Base-by-base conservation (phyloP, 2,113 vertebrate genomes). In the Megaceryle maxima region DNA sequence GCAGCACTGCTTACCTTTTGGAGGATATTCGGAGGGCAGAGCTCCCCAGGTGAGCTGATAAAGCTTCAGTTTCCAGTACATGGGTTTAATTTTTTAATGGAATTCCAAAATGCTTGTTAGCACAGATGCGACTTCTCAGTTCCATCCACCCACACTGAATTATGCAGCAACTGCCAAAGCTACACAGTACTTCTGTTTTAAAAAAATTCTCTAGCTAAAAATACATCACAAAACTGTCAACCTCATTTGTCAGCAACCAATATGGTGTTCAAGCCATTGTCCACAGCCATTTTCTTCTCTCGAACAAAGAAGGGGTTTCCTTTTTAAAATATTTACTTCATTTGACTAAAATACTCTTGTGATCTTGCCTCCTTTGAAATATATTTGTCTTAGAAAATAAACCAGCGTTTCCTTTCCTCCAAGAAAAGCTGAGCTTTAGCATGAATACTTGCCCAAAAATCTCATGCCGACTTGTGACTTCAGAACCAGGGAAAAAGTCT, bases 61-160 rank as follows among this genome's bases (percentile, higher is more conserved):
- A 2, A 95, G 60, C 90, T 87, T 95, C 92, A 92, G 79, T 91
- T 97, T 92, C 94, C 93, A 96, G 86, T 93, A 96, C 87, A 95
- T 79, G 95, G 84, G 94, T 96, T 91, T 66, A 95, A 82, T 26
- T 70, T 96, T 94, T 93, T 95, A 95, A 77, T 41, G 84, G 73
- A 84, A 94, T 94, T 72, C 88, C 92, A 82, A 91, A 82, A 94
- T 2, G 84, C 78, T 84, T 78, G 91, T 87, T 39, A 86, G 94
- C 92, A 82, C 83, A 94, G 81, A 92, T 68, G 86, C 2, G 16
- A 79, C 51, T 89, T 81, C 72, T 90, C 83, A 90, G 75, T 87
- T 95, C 74, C 88, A 96, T 93, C 88, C 94, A 93, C 96, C 83
- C 82, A 94, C 95, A 89, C 57, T 6, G 74, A 64, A 95, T n/a